Base-by-base conservation (phyloP, 2,888 invertebrate genomes). In the Eupelmus urozonus region DNA sequence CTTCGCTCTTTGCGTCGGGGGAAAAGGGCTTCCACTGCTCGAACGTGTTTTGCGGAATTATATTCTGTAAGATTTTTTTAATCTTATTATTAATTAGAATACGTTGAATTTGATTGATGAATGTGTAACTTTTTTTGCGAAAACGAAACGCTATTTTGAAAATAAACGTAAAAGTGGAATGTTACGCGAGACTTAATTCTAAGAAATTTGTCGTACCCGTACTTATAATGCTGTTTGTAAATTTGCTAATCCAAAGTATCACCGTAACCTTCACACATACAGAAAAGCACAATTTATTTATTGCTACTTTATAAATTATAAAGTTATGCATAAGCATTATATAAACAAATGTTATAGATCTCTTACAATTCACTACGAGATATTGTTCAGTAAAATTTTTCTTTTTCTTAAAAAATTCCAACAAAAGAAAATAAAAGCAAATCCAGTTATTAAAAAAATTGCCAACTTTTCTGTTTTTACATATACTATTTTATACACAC, bases 21-120 rank as follows among this genome's bases (percentile, higher is more conserved):
- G 73, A 74, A 13, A 60, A 78, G 0, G 73, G 74, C 23, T 42
- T 55, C 78, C 78, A 78, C 9, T 75, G 40, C 53, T 74, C 78
- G 65, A 70, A 65, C 2, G 29, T 65, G 18, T 65, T 66, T 11
- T 59, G 62, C 2, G 73, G 55, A 16, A 73, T 45, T 18, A 13
- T 34, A 20, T 42, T 67, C 78, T 78, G 73, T 0, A 59, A 34
- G 34, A 34, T 34, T 34, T 34, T 34, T 34, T 34, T 5, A 34
- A 34, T 34, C 9, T 34, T 34, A 3, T 34, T 34, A 34, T 34
- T 34, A 3, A 34, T 34, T 34, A 34, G 9, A 34, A 34, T 3
- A 34, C 34, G 3, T 34, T 34, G 34, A 13, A 16, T 45, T 45
- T 45, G 2, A 45, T 45, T 2, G 13, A 16, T 45, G 2, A 9